These are phyloP conservation scores for Mimachlamys varia DNA, from an alignment of 2,888 invertebrate genomes.

Conservation along the genomic window DNA sequence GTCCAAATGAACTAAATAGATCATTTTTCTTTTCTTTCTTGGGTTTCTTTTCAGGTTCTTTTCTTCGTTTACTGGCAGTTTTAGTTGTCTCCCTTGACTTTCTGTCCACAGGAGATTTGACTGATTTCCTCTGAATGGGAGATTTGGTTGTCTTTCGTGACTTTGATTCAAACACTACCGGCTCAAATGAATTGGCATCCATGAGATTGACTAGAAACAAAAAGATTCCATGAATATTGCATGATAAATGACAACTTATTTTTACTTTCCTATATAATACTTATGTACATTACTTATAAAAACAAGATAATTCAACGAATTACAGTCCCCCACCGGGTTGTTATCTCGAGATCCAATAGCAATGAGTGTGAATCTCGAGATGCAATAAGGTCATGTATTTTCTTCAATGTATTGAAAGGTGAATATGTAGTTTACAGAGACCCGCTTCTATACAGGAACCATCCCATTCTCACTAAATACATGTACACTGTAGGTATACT, in stretches of 20 bases:
- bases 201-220: constrained; percentile 64
- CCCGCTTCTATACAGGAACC: no score
- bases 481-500: no score
- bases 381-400: no score
- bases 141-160: constrained; percentile 51
- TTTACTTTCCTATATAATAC: no score
- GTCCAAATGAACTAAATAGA: constrained; percentile 70
- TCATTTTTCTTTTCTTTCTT: constrained; percentile 53
- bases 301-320: no score
- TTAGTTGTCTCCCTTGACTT: constrained; percentile 45
- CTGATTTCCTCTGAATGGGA: constrained; percentile 47
- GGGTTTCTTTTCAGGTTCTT: constrained; percentile 46
- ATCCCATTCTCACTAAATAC: no score
- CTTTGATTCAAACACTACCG: constrained; percentile 46
- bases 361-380: no score
- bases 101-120: constrained; percentile 53
- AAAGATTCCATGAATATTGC: background rate
- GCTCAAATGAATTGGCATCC: constrained; percentile 63
- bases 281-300: no score
- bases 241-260: background rate
- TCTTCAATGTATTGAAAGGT: no score
- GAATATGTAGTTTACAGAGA: no score
- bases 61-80: constrained; percentile 40
- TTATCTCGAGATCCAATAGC: no score
- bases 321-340: no score